These are phyloP conservation scores for Mesoligia furuncula DNA, from an alignment of 2,888 invertebrate species.

Conservation along the genomic window DNA sequence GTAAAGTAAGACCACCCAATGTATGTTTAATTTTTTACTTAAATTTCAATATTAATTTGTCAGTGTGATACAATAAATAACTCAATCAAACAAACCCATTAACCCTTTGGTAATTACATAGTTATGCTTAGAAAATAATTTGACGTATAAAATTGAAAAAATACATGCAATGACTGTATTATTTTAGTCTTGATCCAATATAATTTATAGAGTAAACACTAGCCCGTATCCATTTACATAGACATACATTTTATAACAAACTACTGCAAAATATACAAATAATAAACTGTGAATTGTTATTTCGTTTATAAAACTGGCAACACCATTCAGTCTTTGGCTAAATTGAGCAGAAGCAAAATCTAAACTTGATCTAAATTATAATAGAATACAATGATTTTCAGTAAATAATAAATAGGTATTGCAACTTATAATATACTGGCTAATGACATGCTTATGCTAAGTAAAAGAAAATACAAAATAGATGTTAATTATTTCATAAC, in stretches of 20 bases:
- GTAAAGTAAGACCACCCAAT: not conserved
- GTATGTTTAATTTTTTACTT: not conserved
- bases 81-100: constrained; percentile 14
- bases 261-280: constrained; percentile 55
- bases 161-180: constrained; percentile 22
- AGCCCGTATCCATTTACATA: constrained; percentile 36
- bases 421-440: constrained; percentile 17
- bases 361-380: constrained; percentile 42
- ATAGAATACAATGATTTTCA: constrained; percentile 22
- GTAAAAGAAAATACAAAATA: not conserved
- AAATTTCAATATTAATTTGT: not conserved
- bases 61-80: constrained; percentile 3
- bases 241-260: constrained; percentile 34
- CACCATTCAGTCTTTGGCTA: constrained; percentile 85
- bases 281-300: constrained; percentile 55
- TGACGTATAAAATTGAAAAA: constrained; percentile 39
- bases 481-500: not conserved
- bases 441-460: constrained; percentile 36
- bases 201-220: constrained; percentile 20
- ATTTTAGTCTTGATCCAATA: constrained; percentile 16
- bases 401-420: constrained; percentile 19
- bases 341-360: constrained; percentile 80
- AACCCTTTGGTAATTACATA: constrained; percentile 24
- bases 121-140: constrained; percentile 18
- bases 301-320: constrained; percentile 63